Conservation (phyloP, 1,140 invertebrate genomes). For the Brachionus sp. region DNA sequence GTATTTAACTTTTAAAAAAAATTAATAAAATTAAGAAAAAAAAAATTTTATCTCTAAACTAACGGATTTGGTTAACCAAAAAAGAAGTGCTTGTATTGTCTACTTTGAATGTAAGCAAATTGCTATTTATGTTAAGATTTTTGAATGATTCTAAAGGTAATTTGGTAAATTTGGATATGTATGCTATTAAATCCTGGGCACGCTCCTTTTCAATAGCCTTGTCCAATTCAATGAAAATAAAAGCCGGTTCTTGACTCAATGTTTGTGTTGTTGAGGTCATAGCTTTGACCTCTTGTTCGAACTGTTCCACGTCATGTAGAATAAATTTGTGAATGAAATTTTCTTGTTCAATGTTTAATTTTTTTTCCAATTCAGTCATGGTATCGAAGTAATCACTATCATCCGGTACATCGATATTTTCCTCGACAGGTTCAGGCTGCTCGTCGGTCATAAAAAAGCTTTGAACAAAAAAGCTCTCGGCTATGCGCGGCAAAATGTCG, state of each 20-base stretch:
- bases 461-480: neutral
- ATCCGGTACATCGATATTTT: neutral
- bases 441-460: neutral
- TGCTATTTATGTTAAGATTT: neutral
- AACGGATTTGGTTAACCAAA: neutral
- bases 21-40: neutral
- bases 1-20: neutral
- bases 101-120: neutral
- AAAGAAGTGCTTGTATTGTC: neutral
- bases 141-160: neutral
- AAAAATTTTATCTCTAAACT: neutral
- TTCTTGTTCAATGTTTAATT: neutral
- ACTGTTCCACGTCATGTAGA: neutral
- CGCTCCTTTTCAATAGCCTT: neutral
- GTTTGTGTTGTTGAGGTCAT: neutral
- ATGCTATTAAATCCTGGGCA: neutral
- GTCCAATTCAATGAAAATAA: neutral
- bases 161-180: neutral
- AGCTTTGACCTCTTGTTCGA: neutral
- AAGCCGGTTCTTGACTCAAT: neutral
- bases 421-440: neutral
- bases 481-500: neutral
- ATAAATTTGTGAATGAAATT: slow-evolving; percentile 24
- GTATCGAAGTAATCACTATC: neutral
- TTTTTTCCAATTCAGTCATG: neutral